Percentiles rank a stretch among this genome's conserved stretches.
phyloP scores from a whole-genome alignment of 2,797 vertebrate genomes.

The Valencia hispanica region DNA sequence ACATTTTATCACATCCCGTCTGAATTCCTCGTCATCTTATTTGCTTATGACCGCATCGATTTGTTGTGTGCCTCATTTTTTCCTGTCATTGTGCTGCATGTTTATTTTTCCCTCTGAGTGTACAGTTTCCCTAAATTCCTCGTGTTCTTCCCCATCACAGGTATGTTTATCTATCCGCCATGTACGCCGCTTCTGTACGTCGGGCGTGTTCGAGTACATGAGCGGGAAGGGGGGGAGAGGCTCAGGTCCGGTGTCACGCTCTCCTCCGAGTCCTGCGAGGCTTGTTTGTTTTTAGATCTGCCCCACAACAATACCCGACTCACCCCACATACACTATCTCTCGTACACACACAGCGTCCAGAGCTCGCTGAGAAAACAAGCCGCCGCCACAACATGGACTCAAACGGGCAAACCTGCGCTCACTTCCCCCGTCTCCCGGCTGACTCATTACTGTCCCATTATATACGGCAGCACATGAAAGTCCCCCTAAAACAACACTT shows the following conservation, averaged over 20 bases:
- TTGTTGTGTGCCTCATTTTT: slow-evolving; percentile 65
- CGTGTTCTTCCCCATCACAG: slow-evolving; percentile 20
- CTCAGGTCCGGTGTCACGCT: slow-evolving; percentile 59
- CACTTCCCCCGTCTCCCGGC: slow-evolving; percentile 73
- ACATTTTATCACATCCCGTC: slow-evolving; percentile 24
- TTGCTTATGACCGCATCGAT: slow-evolving; percentile 28
- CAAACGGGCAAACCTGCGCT: slow-evolving; percentile 69
- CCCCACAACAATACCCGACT: slow-evolving; percentile 69
- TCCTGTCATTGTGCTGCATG: slow-evolving; percentile 69
- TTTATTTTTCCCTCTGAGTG: slow-evolving; percentile 68
- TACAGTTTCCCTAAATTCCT: slow-evolving; percentile 66
- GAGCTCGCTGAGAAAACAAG: slow-evolving; percentile 75
- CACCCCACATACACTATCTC: slow-evolving; percentile 53
- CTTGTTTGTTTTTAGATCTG: slow-evolving; percentile 78
- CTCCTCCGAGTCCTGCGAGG: slow-evolving; percentile 47
- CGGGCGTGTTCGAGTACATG: slow-evolving; percentile 34
- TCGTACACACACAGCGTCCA: slow-evolving; percentile 43
- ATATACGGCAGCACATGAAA: slow-evolving; percentile 75
- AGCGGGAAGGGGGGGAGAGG: slow-evolving; percentile 19
- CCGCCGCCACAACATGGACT: slow-evolving; percentile 74
- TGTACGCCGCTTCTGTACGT: slow-evolving; percentile 39
- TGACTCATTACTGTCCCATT: slow-evolving; percentile 71
- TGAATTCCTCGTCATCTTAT: slow-evolving; percentile 33
- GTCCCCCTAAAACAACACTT: slow-evolving; percentile 69
- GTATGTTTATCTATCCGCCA: slow-evolving; percentile 59